These are phyloP conservation scores for Piaya cayana DNA, from an alignment of 2,113 vertebrate genomes.

Conservation along the genomic window DNA sequence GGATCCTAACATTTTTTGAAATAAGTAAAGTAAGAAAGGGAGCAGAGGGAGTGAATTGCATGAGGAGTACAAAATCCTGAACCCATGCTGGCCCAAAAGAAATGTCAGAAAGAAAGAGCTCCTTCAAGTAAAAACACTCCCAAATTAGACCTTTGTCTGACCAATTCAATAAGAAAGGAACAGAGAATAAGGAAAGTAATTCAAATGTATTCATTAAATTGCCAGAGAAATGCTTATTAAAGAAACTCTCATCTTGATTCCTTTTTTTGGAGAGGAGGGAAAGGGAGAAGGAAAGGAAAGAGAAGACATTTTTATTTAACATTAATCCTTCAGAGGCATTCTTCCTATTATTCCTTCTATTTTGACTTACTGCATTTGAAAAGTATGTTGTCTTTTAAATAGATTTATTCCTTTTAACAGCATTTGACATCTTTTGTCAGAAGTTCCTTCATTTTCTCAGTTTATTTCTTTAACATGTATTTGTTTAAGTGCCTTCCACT, in stretches of 20 bases:
- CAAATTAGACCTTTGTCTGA: slow-evolving; percentile 64
- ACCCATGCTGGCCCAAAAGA: slow-evolving; percentile 50
- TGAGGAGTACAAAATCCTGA: slow-evolving; percentile 49
- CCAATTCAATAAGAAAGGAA: slow-evolving; percentile 61
- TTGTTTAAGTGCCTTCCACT: slow-evolving; percentile 79
- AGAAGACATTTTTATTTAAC: background rate
- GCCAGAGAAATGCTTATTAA: slow-evolving; percentile 60
- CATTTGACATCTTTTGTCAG: slow-evolving; percentile 64
- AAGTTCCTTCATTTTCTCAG: slow-evolving; percentile 56
- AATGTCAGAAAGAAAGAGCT: slow-evolving; percentile 60
- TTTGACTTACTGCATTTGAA: slow-evolving; percentile 63
- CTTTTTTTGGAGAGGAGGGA: background rate
- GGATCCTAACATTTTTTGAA: slow-evolving; percentile 38
- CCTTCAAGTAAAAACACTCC: slow-evolving; percentile 58
- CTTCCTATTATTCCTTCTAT: slow-evolving; percentile 56
- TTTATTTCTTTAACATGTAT: slow-evolving; percentile 74
- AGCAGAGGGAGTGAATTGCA: slow-evolving; percentile 40
- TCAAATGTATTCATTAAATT: slow-evolving; percentile 63
- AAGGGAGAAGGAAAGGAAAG: background rate
- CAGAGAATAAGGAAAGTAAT: slow-evolving; percentile 54
- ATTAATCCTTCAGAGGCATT: slow-evolving; percentile 55
- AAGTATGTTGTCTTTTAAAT: slow-evolving; percentile 56
- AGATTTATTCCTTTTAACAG: slow-evolving; percentile 47
- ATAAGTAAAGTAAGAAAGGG: slow-evolving; percentile 52
- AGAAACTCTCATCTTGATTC: slow-evolving; percentile 44